phyloP scores from a whole-genome alignment of 1,140 invertebrate genomes.

The Drosophila obscura region DNA sequence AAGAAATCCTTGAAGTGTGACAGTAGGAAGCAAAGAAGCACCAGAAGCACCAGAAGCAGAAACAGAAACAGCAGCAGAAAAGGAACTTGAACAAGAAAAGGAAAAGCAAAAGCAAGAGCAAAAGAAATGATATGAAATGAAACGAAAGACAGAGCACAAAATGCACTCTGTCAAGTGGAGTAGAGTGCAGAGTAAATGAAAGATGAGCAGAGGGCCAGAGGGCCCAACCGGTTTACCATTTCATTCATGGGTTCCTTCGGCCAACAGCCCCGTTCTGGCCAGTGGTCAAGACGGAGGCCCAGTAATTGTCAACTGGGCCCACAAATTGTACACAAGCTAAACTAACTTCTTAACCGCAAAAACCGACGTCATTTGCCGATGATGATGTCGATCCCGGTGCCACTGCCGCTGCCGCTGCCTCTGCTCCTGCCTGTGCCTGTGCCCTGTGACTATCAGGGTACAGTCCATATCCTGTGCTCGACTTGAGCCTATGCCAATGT shows the following conservation, averaged over 20 bases:
- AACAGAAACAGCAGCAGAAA: constrained; percentile 10
- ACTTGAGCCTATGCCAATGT: constrained; percentile 36
- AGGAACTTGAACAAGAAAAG: neutral
- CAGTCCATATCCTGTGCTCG: no score
- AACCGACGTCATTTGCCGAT: constrained; percentile 56
- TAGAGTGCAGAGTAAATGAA: constrained; percentile 77
- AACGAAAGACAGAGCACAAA: constrained; percentile 16
- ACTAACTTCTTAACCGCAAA: constrained; percentile 78
- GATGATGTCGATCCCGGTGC: constrained; percentile 29
- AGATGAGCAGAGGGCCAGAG: constrained; percentile 55
- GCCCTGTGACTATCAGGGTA: constrained; percentile 27
- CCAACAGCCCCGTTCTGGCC: constrained; percentile 30
- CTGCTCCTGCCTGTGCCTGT: constrained; percentile 12
- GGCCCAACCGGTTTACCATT: constrained; percentile 72
- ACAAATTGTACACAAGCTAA: constrained; percentile 81
- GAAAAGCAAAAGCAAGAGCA: constrained; percentile 3
- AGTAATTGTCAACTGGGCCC: constrained; percentile 63
- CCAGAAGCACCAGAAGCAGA: constrained; percentile 26
- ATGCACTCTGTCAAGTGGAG: constrained; percentile 51
- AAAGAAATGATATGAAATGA: constrained; percentile 9
- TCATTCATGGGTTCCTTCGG: constrained; percentile 67
- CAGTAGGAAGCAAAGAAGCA: constrained; percentile 69
- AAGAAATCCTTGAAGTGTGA: constrained; percentile 83
- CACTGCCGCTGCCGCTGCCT: neutral
- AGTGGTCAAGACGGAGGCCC: constrained; percentile 31